Percentiles rank a stretch among this genome's conserved stretches.
Conservation (phyloP, 1,140 invertebrate species). For the Drosophila santomea region DNA sequence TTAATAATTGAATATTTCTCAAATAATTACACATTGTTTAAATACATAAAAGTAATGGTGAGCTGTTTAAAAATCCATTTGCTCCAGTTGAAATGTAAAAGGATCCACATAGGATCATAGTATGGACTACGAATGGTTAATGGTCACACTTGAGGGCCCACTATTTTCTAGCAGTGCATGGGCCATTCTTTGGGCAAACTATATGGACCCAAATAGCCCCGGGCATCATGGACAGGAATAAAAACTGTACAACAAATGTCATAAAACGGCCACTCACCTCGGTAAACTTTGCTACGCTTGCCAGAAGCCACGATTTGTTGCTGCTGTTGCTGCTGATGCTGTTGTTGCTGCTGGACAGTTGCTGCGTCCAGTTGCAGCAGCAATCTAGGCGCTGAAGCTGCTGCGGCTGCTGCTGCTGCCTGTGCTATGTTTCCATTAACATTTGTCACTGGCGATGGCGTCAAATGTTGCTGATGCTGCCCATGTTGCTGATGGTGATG, state of each 20-base stretch:
- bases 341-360: conserved; percentile 56
- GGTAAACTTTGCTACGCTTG: conserved; percentile 81
- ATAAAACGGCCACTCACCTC: conserved; percentile 84
- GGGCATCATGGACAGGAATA: conserved; percentile 46
- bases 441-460: conserved; percentile 61
- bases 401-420: conserved; percentile 40
- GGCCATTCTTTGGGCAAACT: conserved; percentile 39
- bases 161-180: conserved; percentile 10
- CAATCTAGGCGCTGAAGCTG: conserved; percentile 56
- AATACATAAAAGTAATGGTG: no score
- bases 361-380: conserved; percentile 64
- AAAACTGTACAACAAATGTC: conserved; percentile 73
- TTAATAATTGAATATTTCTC: no score
- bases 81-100: no score
- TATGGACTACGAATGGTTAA: no score
- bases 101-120: no score
- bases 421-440: conserved; percentile 70
- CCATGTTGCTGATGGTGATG: conserved; percentile 50
- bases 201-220: conserved; percentile 47
- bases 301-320: conserved; percentile 71
- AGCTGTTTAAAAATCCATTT: no score
- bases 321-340: conserved; percentile 63
- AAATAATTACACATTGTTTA: no score
- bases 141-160: not conserved
- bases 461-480: conserved; percentile 49